A percentile compares a stretch with the other conserved stretches of the same genome.
Conservation (phyloP, 1,140 invertebrate genomes). For the Chrysopa pallens region DNA sequence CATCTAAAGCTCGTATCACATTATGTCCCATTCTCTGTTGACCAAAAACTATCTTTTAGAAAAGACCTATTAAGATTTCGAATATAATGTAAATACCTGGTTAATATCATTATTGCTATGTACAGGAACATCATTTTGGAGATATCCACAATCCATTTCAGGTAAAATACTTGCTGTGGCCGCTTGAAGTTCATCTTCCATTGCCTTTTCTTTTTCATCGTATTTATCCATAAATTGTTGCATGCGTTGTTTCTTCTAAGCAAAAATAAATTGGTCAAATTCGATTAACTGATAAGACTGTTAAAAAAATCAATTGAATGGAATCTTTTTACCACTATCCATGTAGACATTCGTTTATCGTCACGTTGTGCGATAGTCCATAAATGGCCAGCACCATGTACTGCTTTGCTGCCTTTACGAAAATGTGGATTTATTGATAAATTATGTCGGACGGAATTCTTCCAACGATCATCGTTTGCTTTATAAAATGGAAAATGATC, state of each 20-base stretch:
- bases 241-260: conserved; percentile 17
- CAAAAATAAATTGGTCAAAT: too few species aligned
- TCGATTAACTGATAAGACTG: neutral
- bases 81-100: too few species aligned
- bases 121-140: too few species aligned
- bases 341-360: conserved; percentile 21
- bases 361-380: conserved; percentile 59
- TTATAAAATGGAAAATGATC: conserved; percentile 74
- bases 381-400: conserved; percentile 67
- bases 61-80: too few species aligned
- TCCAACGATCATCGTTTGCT: conserved; percentile 75
- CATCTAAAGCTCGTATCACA: too few species aligned
- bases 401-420: conserved; percentile 63
- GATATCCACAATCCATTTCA: neutral
- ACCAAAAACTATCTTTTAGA: too few species aligned
- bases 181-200: conserved; percentile 18
- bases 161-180: conserved; percentile 20
- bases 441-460: conserved; percentile 76
- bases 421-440: conserved; percentile 80
- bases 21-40: neutral
- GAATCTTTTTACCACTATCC: conserved; percentile 17
- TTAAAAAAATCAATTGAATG: neutral
- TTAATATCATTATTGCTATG: too few species aligned
- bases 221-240: conserved; percentile 14
- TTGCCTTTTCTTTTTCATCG: conserved; percentile 9